These are phyloP conservation scores for Diploptera punctata DNA, from an alignment of 2,888 invertebrate genomes.

Conservation along the genomic window DNA sequence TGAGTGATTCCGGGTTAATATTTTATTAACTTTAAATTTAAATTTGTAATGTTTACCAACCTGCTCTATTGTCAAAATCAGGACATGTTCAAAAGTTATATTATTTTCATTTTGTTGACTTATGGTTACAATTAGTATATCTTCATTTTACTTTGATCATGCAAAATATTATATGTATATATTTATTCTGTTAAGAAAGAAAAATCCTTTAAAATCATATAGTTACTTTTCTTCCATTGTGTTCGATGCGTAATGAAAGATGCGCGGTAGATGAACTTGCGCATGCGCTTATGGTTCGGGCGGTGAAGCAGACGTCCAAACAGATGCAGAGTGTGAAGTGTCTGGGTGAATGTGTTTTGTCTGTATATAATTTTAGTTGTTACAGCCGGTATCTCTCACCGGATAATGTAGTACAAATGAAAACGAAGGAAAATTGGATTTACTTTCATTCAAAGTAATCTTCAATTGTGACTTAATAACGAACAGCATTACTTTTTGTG, in stretches of 20 bases:
- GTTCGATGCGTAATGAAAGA: conserved; percentile 10
- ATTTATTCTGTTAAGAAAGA: no score
- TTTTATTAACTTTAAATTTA: no score
- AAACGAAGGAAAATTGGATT: conserved; percentile 10
- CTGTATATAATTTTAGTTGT: neutral
- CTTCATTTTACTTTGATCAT: no score
- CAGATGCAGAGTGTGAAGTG: conserved; percentile 21
- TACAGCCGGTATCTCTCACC: conserved; percentile 31
- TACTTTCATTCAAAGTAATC: conserved; percentile 11
- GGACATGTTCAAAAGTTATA: no score
- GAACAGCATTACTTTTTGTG: neutral
- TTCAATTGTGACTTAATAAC: conserved; percentile 1
- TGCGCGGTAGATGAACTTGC: conserved; percentile 7
- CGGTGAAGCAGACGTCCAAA: conserved; percentile 30
- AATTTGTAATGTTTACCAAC: no score
- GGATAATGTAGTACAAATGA: conserved; percentile 30
- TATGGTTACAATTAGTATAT: no score
- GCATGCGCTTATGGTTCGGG: conserved; percentile 18
- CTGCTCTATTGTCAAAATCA: no score
- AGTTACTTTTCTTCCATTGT: neutral
- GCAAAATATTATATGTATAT: no score
- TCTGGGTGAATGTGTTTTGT: conserved; percentile 8
- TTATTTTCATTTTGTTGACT: no score
- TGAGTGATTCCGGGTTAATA: no score
- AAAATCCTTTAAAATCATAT: no score